Evolutionary conservation across 2,888 invertebrate genomes (phyloP).

Genomic region (Caradrina kadenii): DNA sequence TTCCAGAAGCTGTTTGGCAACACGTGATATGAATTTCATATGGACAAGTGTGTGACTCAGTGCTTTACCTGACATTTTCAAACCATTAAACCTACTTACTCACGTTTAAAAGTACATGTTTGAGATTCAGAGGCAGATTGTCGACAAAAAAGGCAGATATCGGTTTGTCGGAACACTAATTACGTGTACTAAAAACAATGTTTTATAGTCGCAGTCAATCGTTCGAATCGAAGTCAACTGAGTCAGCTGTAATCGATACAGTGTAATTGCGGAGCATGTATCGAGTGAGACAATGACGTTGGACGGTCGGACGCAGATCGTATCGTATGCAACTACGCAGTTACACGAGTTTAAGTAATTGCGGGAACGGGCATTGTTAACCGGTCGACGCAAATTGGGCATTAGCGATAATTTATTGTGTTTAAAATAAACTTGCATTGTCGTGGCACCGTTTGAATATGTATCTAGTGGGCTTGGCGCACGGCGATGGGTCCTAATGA

Average conservation of each 20-base stretch:
- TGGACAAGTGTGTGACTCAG: slow-evolving; percentile 71
- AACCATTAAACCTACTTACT: slow-evolving; percentile 64
- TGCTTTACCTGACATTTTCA: slow-evolving; percentile 66
- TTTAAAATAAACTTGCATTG: slow-evolving; percentile 88
- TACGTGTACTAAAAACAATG: slow-evolving; percentile 84
- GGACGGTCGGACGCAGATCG: slow-evolving; percentile 81
- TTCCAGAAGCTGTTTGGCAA: slow-evolving; percentile 81
- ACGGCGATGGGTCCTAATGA: slow-evolving; percentile 85
- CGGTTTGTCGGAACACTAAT: slow-evolving; percentile 82
- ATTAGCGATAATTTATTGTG: slow-evolving; percentile 90
- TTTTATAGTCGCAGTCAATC: slow-evolving; percentile 86
- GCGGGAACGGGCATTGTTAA: slow-evolving; percentile 90
- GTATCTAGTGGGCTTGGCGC: slow-evolving; percentile 83
- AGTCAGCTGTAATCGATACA: slow-evolving; percentile 88
- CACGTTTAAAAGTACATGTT: slow-evolving; percentile 69
- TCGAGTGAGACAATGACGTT: slow-evolving; percentile 87
- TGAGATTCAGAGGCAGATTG: slow-evolving; percentile 73
- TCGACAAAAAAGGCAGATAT: slow-evolving; percentile 73
- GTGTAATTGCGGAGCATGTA: slow-evolving; percentile 87
- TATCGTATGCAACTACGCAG: slow-evolving; percentile 84
- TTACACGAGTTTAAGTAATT: slow-evolving; percentile 90
- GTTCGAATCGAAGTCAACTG: slow-evolving; percentile 81
- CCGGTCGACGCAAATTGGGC: slow-evolving; percentile 89
- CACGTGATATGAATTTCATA: slow-evolving; percentile 80
- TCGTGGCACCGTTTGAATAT: slow-evolving; percentile 87